These are phyloP conservation scores for Peromyscus maniculatus DNA, from an alignment of 2,113 vertebrate genomes.

Conservation along the genomic window DNA sequence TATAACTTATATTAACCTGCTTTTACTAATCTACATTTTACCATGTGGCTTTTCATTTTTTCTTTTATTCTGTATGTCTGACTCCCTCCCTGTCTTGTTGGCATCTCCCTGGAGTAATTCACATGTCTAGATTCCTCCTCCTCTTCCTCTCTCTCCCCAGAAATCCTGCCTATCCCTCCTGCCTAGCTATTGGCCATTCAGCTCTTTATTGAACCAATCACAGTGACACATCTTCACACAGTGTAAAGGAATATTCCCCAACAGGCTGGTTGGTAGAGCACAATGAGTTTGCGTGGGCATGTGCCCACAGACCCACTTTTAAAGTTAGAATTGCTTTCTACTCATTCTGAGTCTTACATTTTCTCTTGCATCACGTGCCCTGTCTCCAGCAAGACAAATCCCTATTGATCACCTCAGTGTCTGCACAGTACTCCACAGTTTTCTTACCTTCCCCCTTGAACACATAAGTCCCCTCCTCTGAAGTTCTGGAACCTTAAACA, in stretches of 20 bases:
- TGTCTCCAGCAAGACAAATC: neutral
- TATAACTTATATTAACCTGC: neutral
- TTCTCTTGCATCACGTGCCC: neutral
- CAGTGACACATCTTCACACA: neutral
- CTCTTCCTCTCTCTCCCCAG: neutral
- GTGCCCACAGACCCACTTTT: accelerated
- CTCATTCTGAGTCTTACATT: neutral
- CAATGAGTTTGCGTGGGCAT: neutral
- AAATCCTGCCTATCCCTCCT: neutral
- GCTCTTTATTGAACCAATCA: neutral
- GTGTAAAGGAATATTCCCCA: neutral
- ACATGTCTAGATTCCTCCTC: neutral
- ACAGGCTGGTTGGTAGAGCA: neutral
- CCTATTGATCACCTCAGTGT: neutral
- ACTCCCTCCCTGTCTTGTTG: neutral
- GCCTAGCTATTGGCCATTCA: neutral
- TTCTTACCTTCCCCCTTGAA: neutral
- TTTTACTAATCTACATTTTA: neutral
- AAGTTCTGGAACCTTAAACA: neutral
- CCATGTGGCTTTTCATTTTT: neutral
- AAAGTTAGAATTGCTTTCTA: neutral
- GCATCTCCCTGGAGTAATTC: neutral
- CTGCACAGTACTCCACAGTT: neutral
- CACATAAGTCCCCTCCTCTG: neutral
- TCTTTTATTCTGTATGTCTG: neutral